Conservation (phyloP, 1,140 invertebrate species). For the Formica exsecta region DNA sequence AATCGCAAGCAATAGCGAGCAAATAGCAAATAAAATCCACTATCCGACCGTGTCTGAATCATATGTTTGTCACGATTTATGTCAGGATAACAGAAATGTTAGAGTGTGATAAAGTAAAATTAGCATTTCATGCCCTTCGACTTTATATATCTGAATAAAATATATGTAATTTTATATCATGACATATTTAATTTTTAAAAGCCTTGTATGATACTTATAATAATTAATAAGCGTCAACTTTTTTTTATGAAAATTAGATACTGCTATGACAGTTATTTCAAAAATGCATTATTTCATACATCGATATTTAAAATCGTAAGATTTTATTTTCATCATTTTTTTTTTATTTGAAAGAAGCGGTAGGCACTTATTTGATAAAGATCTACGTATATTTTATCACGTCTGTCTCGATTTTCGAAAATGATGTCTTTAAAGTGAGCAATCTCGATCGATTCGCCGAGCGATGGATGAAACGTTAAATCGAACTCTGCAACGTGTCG, state of each 20-base stretch:
- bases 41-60: background rate
- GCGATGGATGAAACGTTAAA: slow-evolving; percentile 46
- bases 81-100: slow-evolving; percentile 23
- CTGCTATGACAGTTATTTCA: background rate
- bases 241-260: background rate
- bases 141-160: slow-evolving; percentile 22
- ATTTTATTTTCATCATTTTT: background rate
- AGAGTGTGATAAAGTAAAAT: slow-evolving; percentile 18
- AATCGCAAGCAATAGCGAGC: slow-evolving; percentile 14
- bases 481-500: background rate
- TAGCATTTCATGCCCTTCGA: slow-evolving; percentile 37
- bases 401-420: background rate
- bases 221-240: background rate
- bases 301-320: background rate
- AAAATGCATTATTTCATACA: background rate
- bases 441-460: background rate
- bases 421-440: background rate
- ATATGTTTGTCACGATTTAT: slow-evolving; percentile 36
- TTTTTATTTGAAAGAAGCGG: background rate
- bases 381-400: background rate
- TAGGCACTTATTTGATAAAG: background rate
- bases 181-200: slow-evolving; percentile 11
- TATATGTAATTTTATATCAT: background rate
- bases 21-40: background rate
- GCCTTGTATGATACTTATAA: background rate